Evolutionary conservation across 2,888 invertebrate species (phyloP), one percentile per base, ranked within the genome.

Genomic region (Drosophila recens): DNA sequence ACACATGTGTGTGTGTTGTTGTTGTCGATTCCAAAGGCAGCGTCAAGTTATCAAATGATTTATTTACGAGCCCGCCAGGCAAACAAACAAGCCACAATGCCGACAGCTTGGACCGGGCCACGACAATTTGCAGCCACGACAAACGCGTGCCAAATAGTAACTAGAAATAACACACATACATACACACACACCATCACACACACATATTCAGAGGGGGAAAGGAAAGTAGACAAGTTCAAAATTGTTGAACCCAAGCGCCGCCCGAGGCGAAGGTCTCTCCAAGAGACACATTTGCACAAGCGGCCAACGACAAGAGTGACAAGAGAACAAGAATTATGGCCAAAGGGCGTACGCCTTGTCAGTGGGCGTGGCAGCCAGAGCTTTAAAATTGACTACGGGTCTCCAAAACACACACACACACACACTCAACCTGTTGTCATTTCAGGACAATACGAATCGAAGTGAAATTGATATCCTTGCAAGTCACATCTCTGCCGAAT

Each of bases 21-120:
- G 52, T 68, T 74, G 75, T 52, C 54, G 63, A 57, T 48, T 79
- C 71, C 72, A 71, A 67, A 64, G 65, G 67, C 76, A 77, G 80
- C 87, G 85, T 85, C 88, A 86, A 87, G 87, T 85, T 87, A 87
- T 87, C 86, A 87, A 86, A 86, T 86, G 86, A 86, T 87, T 86
- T 86, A 86, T 86, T 86, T 86, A 86, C 87, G 82, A 87, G 72
- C 78, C 86, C 86, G 76, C 65, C 68, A 79, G 84, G 84, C 84
- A 85, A 85, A 82, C 84, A 85, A 85, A 82, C 84, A 86, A 82
- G 72, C 70, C 80, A 73, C 78, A 52, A 43, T 51, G 80, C 72
- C 67, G 70, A 74, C 33, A 57, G 71, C 58, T 65, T 52, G 59
- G 46, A 13, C 43, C 20, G 58, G 71, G 71, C 38, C 64, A 67